These are phyloP conservation scores for Microcebus jonahi DNA, from an alignment of 2,113 vertebrate species.

Conservation along the genomic window DNA sequence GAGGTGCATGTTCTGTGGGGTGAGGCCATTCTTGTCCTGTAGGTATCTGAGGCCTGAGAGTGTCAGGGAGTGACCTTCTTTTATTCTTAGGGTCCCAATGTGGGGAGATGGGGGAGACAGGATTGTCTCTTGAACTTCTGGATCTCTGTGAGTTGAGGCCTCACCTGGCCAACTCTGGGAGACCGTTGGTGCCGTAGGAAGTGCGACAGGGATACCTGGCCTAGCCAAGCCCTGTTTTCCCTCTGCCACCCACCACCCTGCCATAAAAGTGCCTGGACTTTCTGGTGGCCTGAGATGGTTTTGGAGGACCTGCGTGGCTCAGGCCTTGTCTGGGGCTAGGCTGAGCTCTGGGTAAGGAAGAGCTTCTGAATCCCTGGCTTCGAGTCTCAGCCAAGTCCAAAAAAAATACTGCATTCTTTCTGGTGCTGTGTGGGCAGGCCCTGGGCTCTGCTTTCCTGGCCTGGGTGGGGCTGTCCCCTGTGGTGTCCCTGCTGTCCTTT, in stretches of 20 bases:
- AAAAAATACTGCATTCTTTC: neutral
- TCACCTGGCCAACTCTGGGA: neutral
- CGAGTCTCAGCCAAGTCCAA: neutral
- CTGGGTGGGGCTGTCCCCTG: fast-evolving
- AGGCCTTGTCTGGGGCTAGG: neutral
- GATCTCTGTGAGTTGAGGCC: neutral
- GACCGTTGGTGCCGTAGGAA: neutral
- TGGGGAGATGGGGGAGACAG: neutral
- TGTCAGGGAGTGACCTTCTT: neutral
- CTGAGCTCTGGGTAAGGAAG: neutral
- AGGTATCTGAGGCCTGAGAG: neutral
- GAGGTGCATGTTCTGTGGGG: neutral
- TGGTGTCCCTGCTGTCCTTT: neutral
- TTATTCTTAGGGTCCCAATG: neutral
- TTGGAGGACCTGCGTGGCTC: neutral
- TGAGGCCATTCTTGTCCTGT: neutral
- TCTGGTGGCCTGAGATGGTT: neutral
- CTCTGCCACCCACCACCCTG: neutral
- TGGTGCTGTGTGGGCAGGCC: neutral
- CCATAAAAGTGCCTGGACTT: neutral
- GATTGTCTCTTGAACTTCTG: neutral
- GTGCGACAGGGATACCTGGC: neutral
- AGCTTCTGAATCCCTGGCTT: neutral
- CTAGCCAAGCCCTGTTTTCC: neutral
- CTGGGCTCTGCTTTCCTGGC: neutral